Evolutionary conservation across 2,797 vertebrate species (phyloP), one percentile per base, ranked within the genome.

Genomic region (Nasua narica): DNA sequence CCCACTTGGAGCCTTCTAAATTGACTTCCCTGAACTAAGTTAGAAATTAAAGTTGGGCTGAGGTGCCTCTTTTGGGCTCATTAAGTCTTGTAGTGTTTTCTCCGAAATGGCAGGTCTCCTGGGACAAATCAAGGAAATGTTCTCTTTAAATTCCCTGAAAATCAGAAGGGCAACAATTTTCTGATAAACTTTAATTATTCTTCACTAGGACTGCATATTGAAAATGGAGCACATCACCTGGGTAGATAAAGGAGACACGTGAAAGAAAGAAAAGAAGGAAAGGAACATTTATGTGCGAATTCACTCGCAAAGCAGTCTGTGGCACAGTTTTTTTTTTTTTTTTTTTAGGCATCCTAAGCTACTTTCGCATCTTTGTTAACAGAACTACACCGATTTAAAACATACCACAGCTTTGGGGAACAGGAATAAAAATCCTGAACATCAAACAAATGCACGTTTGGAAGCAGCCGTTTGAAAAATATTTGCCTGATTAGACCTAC

Each of bases 1-100:
- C 92, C 96, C 74, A 98, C 76, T 95, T 95, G 90, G 69, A 97
- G 94, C 95, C 97, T 97, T 98, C 97, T 96, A 95, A 98, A 95
- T 95, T 85, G 92, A 98, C 98, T 98, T 98, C 96, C 58, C 70
- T 87, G 70, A 91, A 92, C 93, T 76, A 95, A 96, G 87, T 93
- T 87, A 95, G 76, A 96, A 96, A 97, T 96, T 92, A 92, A 94
- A 96, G 92, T 97, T 94, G 60, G 69, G 70, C 82, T 78, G 65
- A 92, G 70, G 85, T 92, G 81, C 52, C 90, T 85, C 25, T 86
- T 56, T 95, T 97, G 90, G 95, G 84, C 87, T 97, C 76, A 95
- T 97, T 93, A 97, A 84, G 35, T 95, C 90, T 95, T 76, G 72
- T 60, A 23, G 67, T 56, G 48, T 89, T 96, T 95, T 93, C 58